Conservation (phyloP, 2,888 invertebrate genomes). For the Hololepta plana region DNA sequence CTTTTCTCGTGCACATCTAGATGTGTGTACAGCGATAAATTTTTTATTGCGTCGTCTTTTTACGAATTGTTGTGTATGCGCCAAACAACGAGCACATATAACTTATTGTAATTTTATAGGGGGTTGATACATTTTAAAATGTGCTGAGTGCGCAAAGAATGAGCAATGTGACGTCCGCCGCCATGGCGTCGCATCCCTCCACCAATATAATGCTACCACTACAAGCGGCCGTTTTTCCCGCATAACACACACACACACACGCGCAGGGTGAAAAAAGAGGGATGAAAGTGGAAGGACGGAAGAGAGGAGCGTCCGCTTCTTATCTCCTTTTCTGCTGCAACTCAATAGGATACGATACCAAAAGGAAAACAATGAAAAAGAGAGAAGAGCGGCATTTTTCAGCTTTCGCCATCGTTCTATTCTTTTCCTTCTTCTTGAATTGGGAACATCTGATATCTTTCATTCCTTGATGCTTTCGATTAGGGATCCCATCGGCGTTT, state of each 20-base stretch:
- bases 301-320: conserved; percentile 5
- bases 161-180: conserved; percentile 29
- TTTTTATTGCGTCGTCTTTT: no score
- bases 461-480: no score
- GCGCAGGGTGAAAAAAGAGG: conserved; percentile 5
- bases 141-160: conserved; percentile 30
- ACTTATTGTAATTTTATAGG: conserved; percentile 30
- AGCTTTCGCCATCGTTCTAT: no score
- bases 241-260: conserved; percentile 27
- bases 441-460: no score
- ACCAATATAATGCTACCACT: conserved; percentile 6
- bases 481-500: no score
- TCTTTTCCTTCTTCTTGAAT: no score
- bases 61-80: conserved; percentile 4
- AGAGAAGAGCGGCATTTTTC: no score
- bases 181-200: conserved; percentile 27
- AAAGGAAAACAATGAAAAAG: no score
- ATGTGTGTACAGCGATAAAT: no score
- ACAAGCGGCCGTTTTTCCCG: conserved; percentile 14
- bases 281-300: conserved; percentile 1
- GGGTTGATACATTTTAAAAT: conserved; percentile 31
- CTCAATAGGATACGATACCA: conserved; percentile 2
- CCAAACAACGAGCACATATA: conserved; percentile 14
- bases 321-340: conserved; percentile 7
- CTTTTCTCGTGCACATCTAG: no score